Percentiles rank a stretch among this genome's conserved stretches.
Evolutionary conservation across 2,888 invertebrate species (phyloP).

Genomic region (Anarsia innoxiella): DNA sequence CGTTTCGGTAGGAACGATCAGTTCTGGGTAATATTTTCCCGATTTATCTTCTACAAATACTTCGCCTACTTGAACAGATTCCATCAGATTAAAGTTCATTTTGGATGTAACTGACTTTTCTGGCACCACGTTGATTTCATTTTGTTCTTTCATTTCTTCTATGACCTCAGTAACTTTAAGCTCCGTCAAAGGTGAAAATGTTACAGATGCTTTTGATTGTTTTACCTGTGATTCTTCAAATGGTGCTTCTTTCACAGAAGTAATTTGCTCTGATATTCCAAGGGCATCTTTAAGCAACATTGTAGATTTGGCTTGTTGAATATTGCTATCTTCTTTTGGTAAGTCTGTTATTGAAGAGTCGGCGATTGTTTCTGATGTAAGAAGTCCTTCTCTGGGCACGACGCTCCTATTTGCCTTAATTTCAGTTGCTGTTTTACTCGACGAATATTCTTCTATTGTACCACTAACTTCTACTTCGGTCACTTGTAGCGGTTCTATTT

Average conservation of each 20-base stretch:
- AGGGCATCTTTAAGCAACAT: slow-evolving; percentile 79
- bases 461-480: slow-evolving; percentile 48
- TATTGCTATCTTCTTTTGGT: slow-evolving; percentile 37
- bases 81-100: slow-evolving; percentile 77
- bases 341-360: slow-evolving; percentile 63
- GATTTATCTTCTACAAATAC: slow-evolving; percentile 81
- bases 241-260: slow-evolving; percentile 77
- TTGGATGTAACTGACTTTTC: slow-evolving; percentile 74
- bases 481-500: slow-evolving; percentile 50
- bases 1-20: slow-evolving; percentile 86
- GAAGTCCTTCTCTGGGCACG: slow-evolving; percentile 53
- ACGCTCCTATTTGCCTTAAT: slow-evolving; percentile 37
- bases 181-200: slow-evolving; percentile 77
- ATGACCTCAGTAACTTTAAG: slow-evolving; percentile 79
- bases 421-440: slow-evolving; percentile 24
- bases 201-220: slow-evolving; percentile 71
- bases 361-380: slow-evolving; percentile 74
- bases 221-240: slow-evolving; percentile 64
- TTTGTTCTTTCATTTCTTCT: slow-evolving; percentile 76
- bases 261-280: slow-evolving; percentile 77
- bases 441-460: slow-evolving; percentile 37
- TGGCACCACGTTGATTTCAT: slow-evolving; percentile 57
- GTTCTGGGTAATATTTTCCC: slow-evolving; percentile 85
- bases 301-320: slow-evolving; percentile 72
- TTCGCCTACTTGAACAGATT: slow-evolving; percentile 80